Conservation (phyloP, 1,140 invertebrate genomes). For the Trissolcus basalis region DNA sequence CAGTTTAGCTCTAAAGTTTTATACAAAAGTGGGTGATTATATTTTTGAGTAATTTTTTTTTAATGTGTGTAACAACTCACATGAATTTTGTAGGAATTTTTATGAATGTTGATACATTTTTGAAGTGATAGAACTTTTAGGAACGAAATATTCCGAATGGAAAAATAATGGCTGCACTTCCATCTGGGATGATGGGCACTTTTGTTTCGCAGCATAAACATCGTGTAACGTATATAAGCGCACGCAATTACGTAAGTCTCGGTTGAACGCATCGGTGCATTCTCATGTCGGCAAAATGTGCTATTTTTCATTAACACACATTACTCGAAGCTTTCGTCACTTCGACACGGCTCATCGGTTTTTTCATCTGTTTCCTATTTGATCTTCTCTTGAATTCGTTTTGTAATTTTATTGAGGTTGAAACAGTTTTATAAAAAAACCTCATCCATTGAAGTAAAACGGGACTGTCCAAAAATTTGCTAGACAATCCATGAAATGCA, state of each 20-base stretch:
- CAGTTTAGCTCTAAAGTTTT: too few species aligned
- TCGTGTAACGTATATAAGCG: slow-evolving; percentile 44
- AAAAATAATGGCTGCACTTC: slow-evolving; percentile 12
- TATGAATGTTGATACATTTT: not conserved
- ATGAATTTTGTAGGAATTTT: too few species aligned
- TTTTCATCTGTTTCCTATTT: slow-evolving; percentile 8
- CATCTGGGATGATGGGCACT: slow-evolving; percentile 25
- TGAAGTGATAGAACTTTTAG: not conserved
- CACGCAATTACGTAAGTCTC: slow-evolving; percentile 49
- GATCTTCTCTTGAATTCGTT: slow-evolving; percentile 3
- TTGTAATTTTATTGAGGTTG: slow-evolving; percentile 30
- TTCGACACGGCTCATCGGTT: slow-evolving; percentile 20
- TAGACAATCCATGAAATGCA: too few species aligned
- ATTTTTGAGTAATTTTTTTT: too few species aligned
- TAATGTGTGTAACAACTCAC: too few species aligned
- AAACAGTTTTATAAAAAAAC: not conserved
- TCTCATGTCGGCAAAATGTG: slow-evolving; percentile 38
- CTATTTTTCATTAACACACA: slow-evolving; percentile 48
- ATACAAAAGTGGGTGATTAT: too few species aligned
- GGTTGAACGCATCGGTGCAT: slow-evolving; percentile 47
- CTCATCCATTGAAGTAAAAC: too few species aligned
- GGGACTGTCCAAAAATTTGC: too few species aligned
- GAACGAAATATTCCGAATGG: not conserved
- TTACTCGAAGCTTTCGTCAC: slow-evolving; percentile 45
- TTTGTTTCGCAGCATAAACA: slow-evolving; percentile 50